Base-by-base conservation (phyloP, 2,888 invertebrate genomes). In the Creontiades dilutus region DNA sequence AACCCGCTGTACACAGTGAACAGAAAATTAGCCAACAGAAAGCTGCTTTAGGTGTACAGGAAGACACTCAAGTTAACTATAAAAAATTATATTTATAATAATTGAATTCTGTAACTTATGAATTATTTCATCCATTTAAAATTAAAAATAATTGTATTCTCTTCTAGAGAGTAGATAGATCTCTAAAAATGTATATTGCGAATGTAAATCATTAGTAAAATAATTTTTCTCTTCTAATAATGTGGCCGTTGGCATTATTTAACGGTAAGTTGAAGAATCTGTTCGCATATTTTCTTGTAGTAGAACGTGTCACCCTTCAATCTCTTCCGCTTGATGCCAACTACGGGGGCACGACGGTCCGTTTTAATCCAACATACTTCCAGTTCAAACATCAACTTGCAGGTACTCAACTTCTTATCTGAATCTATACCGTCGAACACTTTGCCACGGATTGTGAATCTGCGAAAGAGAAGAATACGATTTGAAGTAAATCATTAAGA, bases 291-390 rank as follows among this genome's bases (percentile, higher is more conserved):
- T 91, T 95, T 95, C 93, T 97, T 97, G 93, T 97, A 97, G 91
- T 96, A 95, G 96, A 97, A 97, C 0, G 96, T 95, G 93, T 97
- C 96, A 0, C 97, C 97, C 92, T 95, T 96, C 76, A 97, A 94
- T 55, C 97, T 94, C 92, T 96, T 97, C 90, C 97, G 94, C 89
- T 95, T 94, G 89, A 97, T 95, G 47, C 96, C 96, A 5, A 95
- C 95, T 12, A 93, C 82, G 9, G 90, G 55, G 55, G 78, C 78
- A 19, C 92, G 92, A 2, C 93, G 93, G 91, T 94, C 92, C 57
- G 93, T 93, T 16, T 94, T 94, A 16, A 95, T 92, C 90, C 94
- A 93, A 91, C 95, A 95, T 55, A 95, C 95, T 93, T 97, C 96
- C 92, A 97, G 93, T 93, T 96, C 96, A 93, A 97, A 96, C 0